Base-by-base conservation (phyloP, 1,140 invertebrate genomes). In the Psix sp. region DNA sequence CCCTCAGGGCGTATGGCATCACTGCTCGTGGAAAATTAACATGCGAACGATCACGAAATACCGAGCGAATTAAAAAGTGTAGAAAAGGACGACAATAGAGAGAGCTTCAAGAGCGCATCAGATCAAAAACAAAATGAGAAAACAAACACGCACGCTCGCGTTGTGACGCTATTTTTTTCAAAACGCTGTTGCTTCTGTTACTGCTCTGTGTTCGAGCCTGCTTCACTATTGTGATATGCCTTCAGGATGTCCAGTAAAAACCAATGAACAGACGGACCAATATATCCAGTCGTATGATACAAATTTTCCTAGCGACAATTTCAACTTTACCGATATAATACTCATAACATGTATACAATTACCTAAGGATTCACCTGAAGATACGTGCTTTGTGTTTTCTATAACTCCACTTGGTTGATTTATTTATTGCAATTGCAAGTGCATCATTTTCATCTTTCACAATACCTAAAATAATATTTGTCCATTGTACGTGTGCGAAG, bases 21-120 rank as follows among this genome's bases (percentile, higher is more conserved):
- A 79, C 80, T 79, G 76, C 72, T 77, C 80, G 78, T 76, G 76
- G 77, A 84, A 85, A 84, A 84, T 85, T 84, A 84, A 84, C 81
- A 83, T 83, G 80, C 78, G 82, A 83, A 74, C 81, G 76, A 81
- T 80, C 82, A 77, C 76, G 73, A 83, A 82, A 84, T 82, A 81
- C 77, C 75, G 67, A 36, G 46, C 76, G 80, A 84, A 81, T 83
- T 83, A 83, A 82, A 84, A 82, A 82, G 68, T 60, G 39, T 21
- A 42, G 45, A 52, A 16, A 51, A 71, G 42, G 48, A 72, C 18
- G n/a, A n/a, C n/a, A n/a, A 43, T 36, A 59, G 11, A 65, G 62
- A 56, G 48, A 16, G 65, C 31, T 39, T n/a, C 10, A 11, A n/a
- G 38, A 39, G 35, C 20, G 54, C 48, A 73, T 62, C 56, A 51